These are phyloP conservation scores for Strigamia maritima DNA, from an alignment of 2,888 invertebrate species.

Conservation along the genomic window DNA sequence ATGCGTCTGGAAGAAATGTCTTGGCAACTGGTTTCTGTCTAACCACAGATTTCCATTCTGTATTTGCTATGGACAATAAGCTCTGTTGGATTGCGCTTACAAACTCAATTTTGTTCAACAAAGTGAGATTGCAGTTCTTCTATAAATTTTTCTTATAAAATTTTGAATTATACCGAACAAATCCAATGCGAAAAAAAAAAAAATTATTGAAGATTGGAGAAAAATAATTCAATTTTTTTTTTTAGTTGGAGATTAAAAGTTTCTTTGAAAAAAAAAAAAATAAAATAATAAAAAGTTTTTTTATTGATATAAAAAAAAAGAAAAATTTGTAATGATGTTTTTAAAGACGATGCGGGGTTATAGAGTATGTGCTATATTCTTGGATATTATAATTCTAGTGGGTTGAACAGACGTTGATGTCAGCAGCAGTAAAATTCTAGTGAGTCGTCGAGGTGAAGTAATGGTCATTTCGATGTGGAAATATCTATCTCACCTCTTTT, in stretches of 20 bases:
- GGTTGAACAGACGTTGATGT: not conserved
- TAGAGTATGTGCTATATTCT: not conserved
- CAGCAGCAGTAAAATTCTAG: not conserved
- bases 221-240: not conserved
- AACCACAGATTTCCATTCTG: too few species aligned
- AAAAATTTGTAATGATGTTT: not conserved
- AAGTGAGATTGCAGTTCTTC: too few species aligned
- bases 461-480: slow-evolving; percentile 5
- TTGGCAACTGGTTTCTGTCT: too few species aligned
- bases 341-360: not conserved
- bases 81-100: too few species aligned
- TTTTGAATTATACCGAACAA: not conserved
- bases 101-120: too few species aligned
- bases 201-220: not conserved
- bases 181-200: not conserved
- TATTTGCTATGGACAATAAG: too few species aligned
- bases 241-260: not conserved
- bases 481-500: slow-evolving; percentile 10
- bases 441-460: not conserved
- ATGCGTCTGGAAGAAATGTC: too few species aligned
- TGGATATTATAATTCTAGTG: not conserved
- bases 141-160: too few species aligned
- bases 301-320: not conserved
- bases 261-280: too few species aligned
- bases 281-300: not conserved